Percentiles rank a stretch among this genome's conserved stretches.
These are phyloP conservation scores for Mastomys natalensis DNA, from an alignment of 2,113 vertebrate genomes.

Conservation along the genomic window DNA sequence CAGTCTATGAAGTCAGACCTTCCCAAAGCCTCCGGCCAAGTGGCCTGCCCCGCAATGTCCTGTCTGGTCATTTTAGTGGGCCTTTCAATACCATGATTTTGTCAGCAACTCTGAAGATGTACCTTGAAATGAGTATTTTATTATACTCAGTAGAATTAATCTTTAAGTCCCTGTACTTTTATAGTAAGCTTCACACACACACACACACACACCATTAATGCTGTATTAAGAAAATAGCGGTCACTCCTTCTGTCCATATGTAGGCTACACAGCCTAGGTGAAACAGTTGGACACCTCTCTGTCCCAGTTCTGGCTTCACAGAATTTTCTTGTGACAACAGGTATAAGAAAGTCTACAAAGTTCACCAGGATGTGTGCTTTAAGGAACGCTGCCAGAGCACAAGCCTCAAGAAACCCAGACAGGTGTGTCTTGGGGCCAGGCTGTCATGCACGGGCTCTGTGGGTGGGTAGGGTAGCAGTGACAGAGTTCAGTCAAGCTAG, in stretches of 20 bases:
- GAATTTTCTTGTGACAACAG: conserved; percentile 84
- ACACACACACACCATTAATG: background rate
- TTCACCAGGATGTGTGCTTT: conserved; percentile 94
- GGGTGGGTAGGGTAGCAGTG: background rate
- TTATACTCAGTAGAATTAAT: background rate
- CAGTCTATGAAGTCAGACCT: no score
- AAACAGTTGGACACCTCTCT: background rate
- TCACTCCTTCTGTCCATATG: background rate
- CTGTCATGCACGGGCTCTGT: background rate
- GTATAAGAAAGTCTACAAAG: conserved; percentile 93
- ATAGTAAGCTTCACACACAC: background rate
- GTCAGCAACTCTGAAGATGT: background rate
- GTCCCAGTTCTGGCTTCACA: background rate
- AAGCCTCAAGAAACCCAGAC: conserved; percentile 83
- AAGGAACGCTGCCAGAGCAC: conserved; percentile 93
- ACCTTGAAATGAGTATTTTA: background rate
- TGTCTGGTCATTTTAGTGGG: background rate
- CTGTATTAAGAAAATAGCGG: background rate
- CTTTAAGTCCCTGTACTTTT: background rate
- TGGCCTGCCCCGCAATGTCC: background rate
- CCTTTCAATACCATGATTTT: background rate
- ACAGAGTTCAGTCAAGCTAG: background rate
- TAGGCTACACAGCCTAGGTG: rapidly evolving
- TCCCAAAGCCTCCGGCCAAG: background rate
- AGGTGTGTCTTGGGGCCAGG: conserved; percentile 75